These are phyloP conservation scores for Elegia similella DNA, from an alignment of 2,888 invertebrate genomes.

Conservation along the genomic window DNA sequence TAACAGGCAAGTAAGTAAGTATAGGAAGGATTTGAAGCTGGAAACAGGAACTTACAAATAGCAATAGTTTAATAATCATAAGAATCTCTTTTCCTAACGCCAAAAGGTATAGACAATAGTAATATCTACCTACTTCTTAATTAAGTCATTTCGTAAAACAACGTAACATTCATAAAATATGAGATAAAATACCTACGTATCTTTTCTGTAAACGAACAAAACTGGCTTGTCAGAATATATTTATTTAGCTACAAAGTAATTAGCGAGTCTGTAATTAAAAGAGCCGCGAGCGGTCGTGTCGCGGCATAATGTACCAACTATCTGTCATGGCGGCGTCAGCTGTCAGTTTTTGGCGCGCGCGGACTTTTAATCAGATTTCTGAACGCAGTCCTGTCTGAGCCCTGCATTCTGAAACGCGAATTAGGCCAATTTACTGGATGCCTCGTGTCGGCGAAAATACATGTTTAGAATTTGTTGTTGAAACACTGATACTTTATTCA, in stretches of 20 bases:
- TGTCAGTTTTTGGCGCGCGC: conserved; percentile 65
- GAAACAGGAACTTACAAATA: too few relatives aligned
- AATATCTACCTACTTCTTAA: too few relatives aligned
- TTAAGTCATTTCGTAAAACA: too few relatives aligned
- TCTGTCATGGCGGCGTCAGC: conserved; percentile 64
- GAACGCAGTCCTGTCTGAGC: conserved; percentile 21
- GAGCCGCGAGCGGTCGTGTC: conserved; percentile 55
- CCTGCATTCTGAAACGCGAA: conserved; percentile 28
- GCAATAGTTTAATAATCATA: too few relatives aligned
- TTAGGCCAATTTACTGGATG: conserved; percentile 17
- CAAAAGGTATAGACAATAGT: too few relatives aligned
- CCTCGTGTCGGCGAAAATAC: background rate
- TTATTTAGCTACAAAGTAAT: conserved; percentile 54
- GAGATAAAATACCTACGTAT: too few relatives aligned
- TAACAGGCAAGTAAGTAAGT: too few relatives aligned
- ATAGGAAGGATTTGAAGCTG: too few relatives aligned
- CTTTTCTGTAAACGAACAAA: background rate
- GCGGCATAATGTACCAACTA: conserved; percentile 63
- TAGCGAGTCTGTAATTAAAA: conserved; percentile 63
- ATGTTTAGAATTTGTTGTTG: background rate
- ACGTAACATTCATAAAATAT: too few relatives aligned
- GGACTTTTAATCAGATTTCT: conserved; percentile 61
- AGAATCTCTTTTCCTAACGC: too few relatives aligned
- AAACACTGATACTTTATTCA: background rate
- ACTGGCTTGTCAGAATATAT: conserved; percentile 1